Evolutionary conservation across 2,888 invertebrate species (phyloP).

Genomic region (Tyria jacobaeae): DNA sequence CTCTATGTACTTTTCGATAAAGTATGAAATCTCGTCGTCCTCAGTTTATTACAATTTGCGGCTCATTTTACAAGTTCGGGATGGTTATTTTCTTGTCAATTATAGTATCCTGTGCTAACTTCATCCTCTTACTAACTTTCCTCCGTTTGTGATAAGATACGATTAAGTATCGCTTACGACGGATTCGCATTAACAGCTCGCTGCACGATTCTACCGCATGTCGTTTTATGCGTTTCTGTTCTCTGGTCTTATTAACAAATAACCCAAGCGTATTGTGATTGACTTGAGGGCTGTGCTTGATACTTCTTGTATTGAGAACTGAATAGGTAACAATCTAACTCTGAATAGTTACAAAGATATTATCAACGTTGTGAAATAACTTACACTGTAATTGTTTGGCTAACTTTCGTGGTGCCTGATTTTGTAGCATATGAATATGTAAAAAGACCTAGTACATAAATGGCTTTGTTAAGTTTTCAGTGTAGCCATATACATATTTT

Average conservation of each 20-base stretch:
- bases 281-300: no score
- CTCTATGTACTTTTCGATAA: not conserved
- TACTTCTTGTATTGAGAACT: no score
- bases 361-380: no score
- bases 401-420: no score
- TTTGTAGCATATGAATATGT: no score
- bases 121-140: not conserved
- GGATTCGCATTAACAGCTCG: not conserved
- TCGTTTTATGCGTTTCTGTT: not conserved
- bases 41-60: not conserved
- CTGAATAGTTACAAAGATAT: no score
- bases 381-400: no score
- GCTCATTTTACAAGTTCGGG: not conserved
- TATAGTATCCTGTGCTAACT: not conserved
- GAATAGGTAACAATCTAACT: no score
- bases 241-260: not conserved
- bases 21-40: not conserved
- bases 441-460: no score
- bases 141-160: not conserved
- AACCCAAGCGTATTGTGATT: not conserved
- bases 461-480: no score
- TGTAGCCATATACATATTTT: no score
- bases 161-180: not conserved
- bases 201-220: not conserved
- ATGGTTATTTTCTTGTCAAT: not conserved